phyloP scores from a whole-genome alignment of 2,113 vertebrate species.

The Gnathonemus longibarbis region DNA sequence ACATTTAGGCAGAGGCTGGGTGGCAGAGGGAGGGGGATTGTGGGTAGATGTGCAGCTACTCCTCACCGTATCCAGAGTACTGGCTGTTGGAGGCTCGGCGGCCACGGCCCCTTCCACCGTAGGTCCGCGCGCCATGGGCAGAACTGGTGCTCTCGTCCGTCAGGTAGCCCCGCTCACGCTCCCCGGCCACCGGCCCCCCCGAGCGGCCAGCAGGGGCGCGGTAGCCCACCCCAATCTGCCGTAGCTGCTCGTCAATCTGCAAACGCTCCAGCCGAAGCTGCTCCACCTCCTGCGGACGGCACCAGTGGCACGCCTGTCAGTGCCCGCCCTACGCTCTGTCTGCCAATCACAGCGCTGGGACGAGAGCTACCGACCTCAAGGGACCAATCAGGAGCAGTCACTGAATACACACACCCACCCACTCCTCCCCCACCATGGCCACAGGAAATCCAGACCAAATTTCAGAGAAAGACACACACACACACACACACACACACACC shows the following conservation, averaged over 20 bases:
- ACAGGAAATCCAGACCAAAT: background rate
- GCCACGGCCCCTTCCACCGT: constrained; percentile 73
- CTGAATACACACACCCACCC: background rate
- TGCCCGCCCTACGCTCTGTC: background rate
- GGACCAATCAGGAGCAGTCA: background rate
- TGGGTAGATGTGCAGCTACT: background rate
- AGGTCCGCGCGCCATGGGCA: constrained; percentile 70
- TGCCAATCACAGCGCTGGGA: background rate
- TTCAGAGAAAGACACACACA: background rate
- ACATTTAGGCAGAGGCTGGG: background rate
- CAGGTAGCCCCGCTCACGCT: constrained; percentile 70
- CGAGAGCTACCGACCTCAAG: background rate
- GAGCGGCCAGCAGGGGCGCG: constrained; percentile 56
- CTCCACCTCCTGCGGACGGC: constrained; percentile 70
- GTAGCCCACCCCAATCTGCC: constrained; percentile 80
- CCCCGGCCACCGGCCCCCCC: constrained; percentile 31
- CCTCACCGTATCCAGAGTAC: constrained; percentile 73
- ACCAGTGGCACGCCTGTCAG: background rate
- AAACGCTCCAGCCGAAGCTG: constrained; percentile 78
- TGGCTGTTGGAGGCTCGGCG: constrained; percentile 61
- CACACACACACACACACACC: background rate
- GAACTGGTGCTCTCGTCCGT: constrained; percentile 77
- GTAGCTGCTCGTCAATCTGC: constrained; percentile 85
- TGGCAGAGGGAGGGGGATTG: background rate
- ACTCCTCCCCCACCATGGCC: background rate